These are phyloP conservation scores for Lasius platythorax DNA, from an alignment of 2,888 invertebrate genomes.

Conservation along the genomic window DNA sequence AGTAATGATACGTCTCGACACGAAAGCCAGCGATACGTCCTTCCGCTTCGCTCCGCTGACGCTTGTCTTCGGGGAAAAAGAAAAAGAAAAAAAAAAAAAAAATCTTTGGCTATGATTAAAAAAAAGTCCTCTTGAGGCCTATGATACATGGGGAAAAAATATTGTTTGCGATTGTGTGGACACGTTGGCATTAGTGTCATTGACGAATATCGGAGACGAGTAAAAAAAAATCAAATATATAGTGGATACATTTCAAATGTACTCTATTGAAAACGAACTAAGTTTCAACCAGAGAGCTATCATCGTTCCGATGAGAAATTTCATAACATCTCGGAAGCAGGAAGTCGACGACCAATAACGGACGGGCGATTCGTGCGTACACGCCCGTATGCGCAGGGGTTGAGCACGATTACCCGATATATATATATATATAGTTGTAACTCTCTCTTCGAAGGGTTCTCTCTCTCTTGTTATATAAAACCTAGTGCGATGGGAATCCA, in stretches of 20 bases:
- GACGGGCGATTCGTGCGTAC: conserved; percentile 21
- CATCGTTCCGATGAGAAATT: conserved; percentile 13
- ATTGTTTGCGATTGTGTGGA: conserved; percentile 1
- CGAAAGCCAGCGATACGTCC: conserved; percentile 36
- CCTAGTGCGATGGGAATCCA: conserved; percentile 49
- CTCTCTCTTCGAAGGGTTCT: conserved; percentile 61
- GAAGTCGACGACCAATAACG: conserved; percentile 55
- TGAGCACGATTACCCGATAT: conserved; percentile 78
- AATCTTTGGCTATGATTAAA: not conserved
- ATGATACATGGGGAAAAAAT: not conserved
- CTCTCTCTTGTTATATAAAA: conserved; percentile 68
- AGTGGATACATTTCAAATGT: not conserved
- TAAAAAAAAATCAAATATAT: not conserved
- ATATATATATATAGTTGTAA: conserved; percentile 76
- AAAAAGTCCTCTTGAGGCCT: not conserved
- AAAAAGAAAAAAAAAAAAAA: not conserved
- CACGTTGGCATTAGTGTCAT: not conserved
- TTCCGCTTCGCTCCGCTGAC: not conserved
- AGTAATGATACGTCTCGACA: conserved; percentile 50
- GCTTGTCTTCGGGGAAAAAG: not conserved
- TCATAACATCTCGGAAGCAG: conserved; percentile 64
- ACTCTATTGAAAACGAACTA: not conserved
- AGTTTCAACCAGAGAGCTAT: not conserved
- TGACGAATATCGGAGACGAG: not conserved
- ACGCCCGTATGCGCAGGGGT: conserved; percentile 49